Conservation (phyloP, 1,140 invertebrate genomes). For the Bathynomus jamesi region DNA sequence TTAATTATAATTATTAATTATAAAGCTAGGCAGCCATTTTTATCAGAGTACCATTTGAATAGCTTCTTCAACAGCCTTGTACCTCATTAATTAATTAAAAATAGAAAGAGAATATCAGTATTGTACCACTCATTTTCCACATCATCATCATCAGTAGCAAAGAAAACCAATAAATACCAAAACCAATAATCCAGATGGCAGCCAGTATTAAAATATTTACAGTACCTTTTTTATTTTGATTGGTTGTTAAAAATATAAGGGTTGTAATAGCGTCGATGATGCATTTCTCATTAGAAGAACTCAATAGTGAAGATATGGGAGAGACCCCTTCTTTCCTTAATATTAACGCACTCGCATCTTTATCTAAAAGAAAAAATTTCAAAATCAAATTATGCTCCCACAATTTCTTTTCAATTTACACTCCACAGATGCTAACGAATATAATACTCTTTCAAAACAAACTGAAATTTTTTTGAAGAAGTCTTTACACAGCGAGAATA, state of each 20-base stretch:
- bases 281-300: not conserved
- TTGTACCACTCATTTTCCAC: not conserved
- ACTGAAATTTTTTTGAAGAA: too few species aligned
- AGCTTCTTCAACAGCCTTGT: too few species aligned
- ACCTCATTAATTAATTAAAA: not conserved
- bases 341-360: not conserved
- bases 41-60: too few species aligned
- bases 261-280: not conserved
- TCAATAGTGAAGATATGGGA: constrained; percentile 49
- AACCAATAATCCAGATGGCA: not conserved
- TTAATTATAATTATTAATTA: too few species aligned
- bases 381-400: not conserved
- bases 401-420: not conserved
- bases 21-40: too few species aligned
- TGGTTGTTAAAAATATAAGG: constrained; percentile 1
- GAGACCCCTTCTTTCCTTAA: not conserved
- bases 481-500: too few species aligned
- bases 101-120: not conserved
- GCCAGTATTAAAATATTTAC: too few species aligned
- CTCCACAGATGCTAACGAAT: too few species aligned
- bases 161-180: not conserved
- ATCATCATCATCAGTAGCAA: not conserved
- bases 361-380: not conserved
- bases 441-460: too few species aligned
- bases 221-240: not conserved